A percentile compares a stretch with the other conserved stretches of the same genome.
phyloP scores from a whole-genome alignment of 2,888 invertebrate species.

The Meghimatium bilineatum region DNA sequence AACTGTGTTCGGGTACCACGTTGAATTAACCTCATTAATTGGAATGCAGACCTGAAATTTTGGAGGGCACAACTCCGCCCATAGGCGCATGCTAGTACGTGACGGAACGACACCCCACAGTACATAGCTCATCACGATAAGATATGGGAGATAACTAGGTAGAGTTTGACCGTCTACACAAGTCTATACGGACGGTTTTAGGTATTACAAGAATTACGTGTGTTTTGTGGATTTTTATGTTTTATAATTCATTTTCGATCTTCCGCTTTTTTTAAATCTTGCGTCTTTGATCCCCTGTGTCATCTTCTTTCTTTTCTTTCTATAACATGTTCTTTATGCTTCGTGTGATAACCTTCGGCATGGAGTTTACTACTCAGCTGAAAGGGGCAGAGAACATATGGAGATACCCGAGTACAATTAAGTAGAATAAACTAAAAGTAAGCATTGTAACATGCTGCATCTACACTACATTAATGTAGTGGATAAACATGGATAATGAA shows the following conservation, averaged over 20 bases:
- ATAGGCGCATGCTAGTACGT: conserved; percentile 5
- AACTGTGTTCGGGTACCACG: background rate
- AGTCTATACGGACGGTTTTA: background rate
- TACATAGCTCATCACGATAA: conserved; percentile 26
- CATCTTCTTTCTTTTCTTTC: background rate
- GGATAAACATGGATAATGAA: too few relatives aligned
- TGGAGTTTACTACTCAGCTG: too few relatives aligned
- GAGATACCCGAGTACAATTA: too few relatives aligned
- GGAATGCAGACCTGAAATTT: conserved; percentile 9
- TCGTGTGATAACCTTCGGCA: too few relatives aligned
- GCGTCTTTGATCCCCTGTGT: background rate
- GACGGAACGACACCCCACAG: conserved; percentile 17
- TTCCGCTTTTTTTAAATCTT: background rate
- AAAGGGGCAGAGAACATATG: too few relatives aligned
- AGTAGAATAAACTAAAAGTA: too few relatives aligned
- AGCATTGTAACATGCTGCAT: too few relatives aligned
- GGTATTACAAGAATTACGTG: background rate
- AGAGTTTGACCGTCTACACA: background rate
- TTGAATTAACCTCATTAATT: conserved; percentile 30
- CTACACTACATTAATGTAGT: too few relatives aligned
- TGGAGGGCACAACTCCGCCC: conserved; percentile 1
- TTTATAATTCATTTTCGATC: too few relatives aligned
- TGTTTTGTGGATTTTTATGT: background rate
- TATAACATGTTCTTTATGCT: too few relatives aligned
- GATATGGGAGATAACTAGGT: conserved; percentile 10